Evolutionary conservation across 2,888 invertebrate species (phyloP), one percentile per base, ranked within the genome.

Genomic region (Papilio protenor): DNA sequence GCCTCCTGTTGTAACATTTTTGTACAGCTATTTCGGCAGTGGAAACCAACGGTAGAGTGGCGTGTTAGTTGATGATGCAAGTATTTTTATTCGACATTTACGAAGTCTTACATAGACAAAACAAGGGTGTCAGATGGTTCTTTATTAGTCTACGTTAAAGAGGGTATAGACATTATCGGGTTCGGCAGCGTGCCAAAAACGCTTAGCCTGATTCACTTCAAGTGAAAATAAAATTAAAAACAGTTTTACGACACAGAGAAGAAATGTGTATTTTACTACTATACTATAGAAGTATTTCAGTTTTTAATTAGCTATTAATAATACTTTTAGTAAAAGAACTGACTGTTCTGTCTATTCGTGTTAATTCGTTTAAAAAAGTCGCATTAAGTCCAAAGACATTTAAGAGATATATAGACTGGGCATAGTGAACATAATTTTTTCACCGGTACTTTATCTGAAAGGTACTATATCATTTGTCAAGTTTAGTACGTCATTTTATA

Each of bases 191-290:
- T 40, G 64, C 64, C 64, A 64, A 64, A 40, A 64, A 33, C 64
- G 64, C 64, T 64, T 40, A 64, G 64, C 64, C 64, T 40, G 40
- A 64, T 40, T 64, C 64, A 40, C 64, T 64, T 40, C 40, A 40
- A 64, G 64, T 40, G 64, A 64, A 40, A 64, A 64, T 40, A 40
- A 40, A 64, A 64, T 64, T 64, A 40, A 64, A 33, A 64, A n/a
- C 64, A 64, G 64, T 40, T 33, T 40, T 18, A 64, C 61, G 27
- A 61, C 40, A 40, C 10, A 18, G 27, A 18, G 27, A 16, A 61
- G 61, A 61, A 61, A 14, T 8, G 5, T 55, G 10, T n/a, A 21
- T n/a, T 55, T 21, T n/a, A 8, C 40, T 40, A 40, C 40, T 40
- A 40, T 40, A 40, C 40, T 40, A 8, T 40, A 40, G 40, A 40